A percentile compares a stretch with the other conserved stretches of the same genome.
Evolutionary conservation across 2,888 invertebrate genomes (phyloP).

Genomic region (Phorcus lineatus): DNA sequence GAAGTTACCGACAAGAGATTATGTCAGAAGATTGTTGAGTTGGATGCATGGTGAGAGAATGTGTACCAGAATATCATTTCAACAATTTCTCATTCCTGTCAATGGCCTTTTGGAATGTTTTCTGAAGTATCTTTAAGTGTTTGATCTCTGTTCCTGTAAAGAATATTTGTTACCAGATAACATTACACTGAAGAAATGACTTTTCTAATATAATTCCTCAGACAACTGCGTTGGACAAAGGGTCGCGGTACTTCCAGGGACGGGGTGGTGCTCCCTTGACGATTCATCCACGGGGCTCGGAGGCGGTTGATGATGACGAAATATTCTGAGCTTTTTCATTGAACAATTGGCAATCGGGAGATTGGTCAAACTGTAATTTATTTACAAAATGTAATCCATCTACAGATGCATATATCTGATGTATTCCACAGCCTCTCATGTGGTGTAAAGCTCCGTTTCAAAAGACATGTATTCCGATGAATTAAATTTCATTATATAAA

Average conservation of each 20-base stretch:
- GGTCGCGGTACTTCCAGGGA: conserved; percentile 71
- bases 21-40: too few relatives aligned
- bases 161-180: too few relatives aligned
- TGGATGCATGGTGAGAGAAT: too few relatives aligned
- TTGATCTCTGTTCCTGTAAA: too few relatives aligned
- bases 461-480: not conserved
- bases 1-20: too few relatives aligned
- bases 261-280: conserved; percentile 48
- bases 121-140: too few relatives aligned
- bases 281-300: conserved; percentile 42
- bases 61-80: too few relatives aligned
- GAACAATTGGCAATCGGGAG: not conserved
- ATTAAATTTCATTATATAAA: not conserved
- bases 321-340: conserved; percentile 44
- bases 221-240: conserved; percentile 72
- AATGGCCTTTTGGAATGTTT: too few relatives aligned
- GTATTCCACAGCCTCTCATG: not conserved
- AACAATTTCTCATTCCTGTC: too few relatives aligned
- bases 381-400: not conserved
- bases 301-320: conserved; percentile 45
- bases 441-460: not conserved
- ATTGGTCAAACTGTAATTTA: not conserved
- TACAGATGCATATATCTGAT: not conserved
- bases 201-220: conserved; percentile 32
- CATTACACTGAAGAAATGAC: too few relatives aligned